A percentile compares a stretch with the other conserved stretches of the same genome.
These are phyloP conservation scores for Tenthredo mesomela DNA, from an alignment of 2,888 invertebrate species.

Conservation along the genomic window DNA sequence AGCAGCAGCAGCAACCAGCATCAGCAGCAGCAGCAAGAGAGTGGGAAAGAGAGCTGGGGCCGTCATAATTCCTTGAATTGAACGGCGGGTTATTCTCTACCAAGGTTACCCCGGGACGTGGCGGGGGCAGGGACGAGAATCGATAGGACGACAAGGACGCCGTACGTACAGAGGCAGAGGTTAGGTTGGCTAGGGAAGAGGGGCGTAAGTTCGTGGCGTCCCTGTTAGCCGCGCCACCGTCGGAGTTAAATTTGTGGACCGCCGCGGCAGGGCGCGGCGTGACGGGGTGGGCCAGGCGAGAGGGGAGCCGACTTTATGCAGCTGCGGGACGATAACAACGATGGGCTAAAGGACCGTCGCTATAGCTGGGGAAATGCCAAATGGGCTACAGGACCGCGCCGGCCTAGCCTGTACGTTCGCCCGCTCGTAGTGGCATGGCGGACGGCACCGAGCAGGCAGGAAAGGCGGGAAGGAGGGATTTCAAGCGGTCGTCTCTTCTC, in stretches of 20 bases:
- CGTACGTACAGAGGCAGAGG: slow-evolving; percentile 51
- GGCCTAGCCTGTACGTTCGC: slow-evolving; percentile 70
- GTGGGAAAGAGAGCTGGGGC: slow-evolving; percentile 68
- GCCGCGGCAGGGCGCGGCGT: slow-evolving; percentile 58
- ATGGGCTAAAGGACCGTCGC: slow-evolving; percentile 79
- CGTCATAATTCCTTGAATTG: slow-evolving; percentile 78
- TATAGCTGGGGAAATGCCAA: slow-evolving; percentile 78
- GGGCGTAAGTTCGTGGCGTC: slow-evolving; percentile 64
- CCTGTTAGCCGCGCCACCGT: slow-evolving; percentile 66
- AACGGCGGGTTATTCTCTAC: slow-evolving; percentile 76
- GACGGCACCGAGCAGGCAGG: slow-evolving; percentile 72
- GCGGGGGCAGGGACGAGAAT: slow-evolving; percentile 66
- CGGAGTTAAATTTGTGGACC: slow-evolving; percentile 55
- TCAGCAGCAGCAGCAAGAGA: slow-evolving; percentile 53
- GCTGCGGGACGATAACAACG: slow-evolving; percentile 80
- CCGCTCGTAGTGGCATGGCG: slow-evolving; percentile 76
- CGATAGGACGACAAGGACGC: slow-evolving; percentile 74
- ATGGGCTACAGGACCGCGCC: slow-evolving; percentile 78
- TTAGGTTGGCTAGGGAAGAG: slow-evolving; percentile 52
- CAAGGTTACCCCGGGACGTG: slow-evolving; percentile 73
- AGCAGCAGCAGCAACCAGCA: background rate
- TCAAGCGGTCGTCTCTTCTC: slow-evolving; percentile 75
- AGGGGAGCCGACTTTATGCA: slow-evolving; percentile 78
- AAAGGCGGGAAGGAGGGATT: slow-evolving; percentile 72
- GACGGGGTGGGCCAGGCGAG: slow-evolving; percentile 60